Evolutionary conservation across 2,113 vertebrate genomes (phyloP).

Genomic region (Ranitomeya imitator): DNA sequence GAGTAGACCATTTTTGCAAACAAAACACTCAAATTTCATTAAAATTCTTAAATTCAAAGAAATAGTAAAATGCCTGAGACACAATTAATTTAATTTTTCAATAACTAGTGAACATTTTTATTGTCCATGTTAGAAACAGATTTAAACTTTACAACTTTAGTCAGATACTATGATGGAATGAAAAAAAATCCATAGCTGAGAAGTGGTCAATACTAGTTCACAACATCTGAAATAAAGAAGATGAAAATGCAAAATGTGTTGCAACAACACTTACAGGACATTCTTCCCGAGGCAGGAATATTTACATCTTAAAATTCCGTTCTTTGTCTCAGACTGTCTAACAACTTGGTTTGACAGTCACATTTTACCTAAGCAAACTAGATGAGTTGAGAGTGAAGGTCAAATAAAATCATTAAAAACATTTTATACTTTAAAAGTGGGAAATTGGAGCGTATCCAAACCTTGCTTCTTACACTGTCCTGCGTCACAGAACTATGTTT

Average conservation of each 20-base stretch:
- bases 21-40: neutral
- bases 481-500: slow-evolving; percentile 5
- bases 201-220: neutral
- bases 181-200: neutral
- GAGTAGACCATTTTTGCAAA: too few relatives aligned
- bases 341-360: slow-evolving; percentile 9
- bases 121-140: neutral
- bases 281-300: slow-evolving; percentile 27
- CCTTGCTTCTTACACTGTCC: neutral
- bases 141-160: neutral
- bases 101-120: neutral
- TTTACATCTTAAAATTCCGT: slow-evolving; percentile 23
- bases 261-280: neutral
- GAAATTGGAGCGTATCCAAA: slow-evolving; percentile 40
- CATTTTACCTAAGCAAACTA: neutral
- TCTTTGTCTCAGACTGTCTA: slow-evolving; percentile 5
- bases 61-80: neutral
- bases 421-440: slow-evolving; percentile 47
- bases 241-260: neutral
- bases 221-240: neutral
- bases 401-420: slow-evolving; percentile 50
- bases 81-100: neutral
- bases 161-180: neutral
- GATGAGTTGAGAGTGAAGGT: neutral
- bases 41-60: neutral